Conservation (phyloP, 2,797 vertebrate species). For the Emydoidea blandingii region DNA sequence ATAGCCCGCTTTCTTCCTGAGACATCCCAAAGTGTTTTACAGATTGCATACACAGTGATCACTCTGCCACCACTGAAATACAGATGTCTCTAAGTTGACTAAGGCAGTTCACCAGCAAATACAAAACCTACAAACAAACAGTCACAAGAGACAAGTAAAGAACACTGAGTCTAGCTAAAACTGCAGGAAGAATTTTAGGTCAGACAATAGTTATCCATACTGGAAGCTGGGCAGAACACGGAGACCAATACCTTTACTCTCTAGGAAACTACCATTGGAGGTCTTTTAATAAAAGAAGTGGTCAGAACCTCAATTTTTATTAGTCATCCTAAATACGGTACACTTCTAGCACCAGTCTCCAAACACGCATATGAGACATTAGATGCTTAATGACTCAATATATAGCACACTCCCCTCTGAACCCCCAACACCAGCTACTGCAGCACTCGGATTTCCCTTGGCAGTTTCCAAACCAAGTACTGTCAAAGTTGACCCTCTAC, state of each 20-base stretch:
- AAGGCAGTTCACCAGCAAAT: not conserved
- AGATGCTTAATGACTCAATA: not conserved
- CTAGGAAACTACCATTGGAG: not conserved
- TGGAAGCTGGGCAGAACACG: not conserved
- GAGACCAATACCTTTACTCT: not conserved
- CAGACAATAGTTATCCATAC: not conserved
- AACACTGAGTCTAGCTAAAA: not conserved
- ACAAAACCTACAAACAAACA: not conserved
- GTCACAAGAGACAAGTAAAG: not conserved
- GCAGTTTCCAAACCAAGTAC: not conserved
- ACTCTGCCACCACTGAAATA: not conserved
- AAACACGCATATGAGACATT: not conserved
- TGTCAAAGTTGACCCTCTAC: not conserved
- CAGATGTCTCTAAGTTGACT: not conserved
- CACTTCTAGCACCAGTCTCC: not conserved
- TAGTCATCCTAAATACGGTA: not conserved
- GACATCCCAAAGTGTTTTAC: not conserved
- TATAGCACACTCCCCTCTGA: not conserved
- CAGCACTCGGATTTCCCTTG: not conserved
- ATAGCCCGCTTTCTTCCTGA: not conserved
- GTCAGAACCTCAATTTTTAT: not conserved
- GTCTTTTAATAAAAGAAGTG: not conserved
- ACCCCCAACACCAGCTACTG: not conserved
- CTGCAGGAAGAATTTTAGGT: not conserved
- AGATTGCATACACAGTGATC: not conserved